A percentile compares a stretch with the other conserved stretches of the same genome.
Conservation (phyloP, 2,888 invertebrate genomes). For the Sylvicola fuscatus region DNA sequence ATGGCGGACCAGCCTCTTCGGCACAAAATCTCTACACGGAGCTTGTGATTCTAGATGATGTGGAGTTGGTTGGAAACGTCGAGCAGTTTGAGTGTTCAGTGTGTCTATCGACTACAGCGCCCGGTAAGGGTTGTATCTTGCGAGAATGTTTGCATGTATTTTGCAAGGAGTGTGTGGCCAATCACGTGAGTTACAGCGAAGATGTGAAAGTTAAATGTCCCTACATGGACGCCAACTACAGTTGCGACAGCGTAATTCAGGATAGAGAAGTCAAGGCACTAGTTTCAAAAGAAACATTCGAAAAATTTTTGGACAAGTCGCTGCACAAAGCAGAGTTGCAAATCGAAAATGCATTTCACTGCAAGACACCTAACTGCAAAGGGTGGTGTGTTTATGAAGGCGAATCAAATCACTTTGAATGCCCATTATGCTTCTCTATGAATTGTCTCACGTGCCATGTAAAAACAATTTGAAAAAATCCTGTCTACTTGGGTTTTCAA, state of each 20-base stretch:
- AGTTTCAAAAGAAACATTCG: slow-evolving; percentile 49
- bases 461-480: slow-evolving; percentile 7
- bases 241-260: slow-evolving; percentile 55
- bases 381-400: slow-evolving; percentile 85
- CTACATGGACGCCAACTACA: slow-evolving; percentile 48
- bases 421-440: slow-evolving; percentile 56
- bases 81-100: slow-evolving; percentile 65
- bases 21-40: slow-evolving; percentile 31
- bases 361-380: slow-evolving; percentile 70
- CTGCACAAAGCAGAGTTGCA: slow-evolving; percentile 64
- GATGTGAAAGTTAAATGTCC: slow-evolving; percentile 68
- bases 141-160: slow-evolving; percentile 77
- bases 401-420: slow-evolving; percentile 61
- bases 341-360: slow-evolving; percentile 66
- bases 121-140: slow-evolving; percentile 50
- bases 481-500: slow-evolving; percentile 1
- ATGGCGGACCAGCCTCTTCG: slow-evolving; percentile 6
- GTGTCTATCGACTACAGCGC: slow-evolving; percentile 45
- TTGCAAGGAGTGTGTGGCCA: slow-evolving; percentile 51
- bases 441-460: slow-evolving; percentile 82
- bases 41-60: slow-evolving; percentile 47
- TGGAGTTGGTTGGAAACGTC: slow-evolving; percentile 45
- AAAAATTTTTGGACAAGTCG: slow-evolving; percentile 59
- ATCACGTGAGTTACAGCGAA: slow-evolving; percentile 53
- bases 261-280: slow-evolving; percentile 69